Evolutionary conservation across 2,113 vertebrate species (phyloP).

Genomic region (Piaya cayana): DNA sequence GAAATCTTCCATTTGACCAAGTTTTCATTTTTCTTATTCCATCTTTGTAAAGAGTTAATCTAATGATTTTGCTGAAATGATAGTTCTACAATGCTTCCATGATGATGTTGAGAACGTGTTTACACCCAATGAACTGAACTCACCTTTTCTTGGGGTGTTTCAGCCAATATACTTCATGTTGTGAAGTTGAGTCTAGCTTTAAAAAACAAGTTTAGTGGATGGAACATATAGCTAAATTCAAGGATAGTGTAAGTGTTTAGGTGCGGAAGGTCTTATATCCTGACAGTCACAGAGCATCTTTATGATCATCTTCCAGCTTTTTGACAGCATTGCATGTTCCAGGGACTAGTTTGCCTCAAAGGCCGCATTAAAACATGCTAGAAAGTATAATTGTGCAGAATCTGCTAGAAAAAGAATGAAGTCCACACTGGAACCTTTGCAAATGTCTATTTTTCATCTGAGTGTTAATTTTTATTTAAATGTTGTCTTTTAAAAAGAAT

Average conservation of each 20-base stretch:
- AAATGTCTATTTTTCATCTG: neutral
- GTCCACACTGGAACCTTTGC: neutral
- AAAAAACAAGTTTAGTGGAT: neutral
- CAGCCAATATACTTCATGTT: neutral
- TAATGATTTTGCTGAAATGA: neutral
- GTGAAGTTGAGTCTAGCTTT: neutral
- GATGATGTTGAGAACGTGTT: neutral
- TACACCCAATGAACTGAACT: neutral
- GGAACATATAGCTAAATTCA: neutral
- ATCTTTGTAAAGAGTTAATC: neutral
- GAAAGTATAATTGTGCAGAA: neutral
- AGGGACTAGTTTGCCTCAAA: neutral
- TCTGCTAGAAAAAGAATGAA: neutral
- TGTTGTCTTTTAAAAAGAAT: neutral
- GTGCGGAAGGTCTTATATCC: neutral
- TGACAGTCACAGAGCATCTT: neutral
- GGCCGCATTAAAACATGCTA: neutral
- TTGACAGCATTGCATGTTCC: neutral
- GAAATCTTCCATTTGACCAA: neutral
- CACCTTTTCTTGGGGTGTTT: neutral
- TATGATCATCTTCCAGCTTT: neutral
- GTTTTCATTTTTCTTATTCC: neutral
- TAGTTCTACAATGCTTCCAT: neutral
- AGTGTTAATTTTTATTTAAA: fast-evolving
- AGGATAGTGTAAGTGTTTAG: neutral